phyloP scores from a whole-genome alignment of 2,888 invertebrate genomes.

The Polymixis lichenea region DNA sequence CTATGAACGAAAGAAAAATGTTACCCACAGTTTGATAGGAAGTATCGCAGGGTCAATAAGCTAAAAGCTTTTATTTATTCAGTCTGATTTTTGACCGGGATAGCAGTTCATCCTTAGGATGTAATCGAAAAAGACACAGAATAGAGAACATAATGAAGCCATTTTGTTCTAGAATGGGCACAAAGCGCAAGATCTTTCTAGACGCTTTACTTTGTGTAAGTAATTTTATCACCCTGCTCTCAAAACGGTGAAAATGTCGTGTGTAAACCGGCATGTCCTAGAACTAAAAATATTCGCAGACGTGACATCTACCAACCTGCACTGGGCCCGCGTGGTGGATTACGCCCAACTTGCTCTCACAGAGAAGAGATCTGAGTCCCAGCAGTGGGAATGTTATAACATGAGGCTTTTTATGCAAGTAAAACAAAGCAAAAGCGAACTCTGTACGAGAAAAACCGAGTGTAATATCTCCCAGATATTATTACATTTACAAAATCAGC shows the following conservation, averaged over 20 bases:
- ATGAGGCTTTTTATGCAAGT: too few species aligned
- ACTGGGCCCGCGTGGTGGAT: too few species aligned
- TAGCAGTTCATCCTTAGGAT: background rate
- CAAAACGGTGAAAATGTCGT: too few species aligned
- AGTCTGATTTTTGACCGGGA: background rate
- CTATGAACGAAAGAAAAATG: background rate
- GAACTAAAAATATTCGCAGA: too few species aligned
- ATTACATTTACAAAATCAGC: slow-evolving; percentile 49
- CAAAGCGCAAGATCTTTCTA: background rate
- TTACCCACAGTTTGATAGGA: background rate
- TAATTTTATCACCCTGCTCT: too few species aligned
- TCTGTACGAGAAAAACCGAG: background rate
- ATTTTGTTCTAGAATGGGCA: background rate
- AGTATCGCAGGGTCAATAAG: background rate
- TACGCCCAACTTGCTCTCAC: too few species aligned
- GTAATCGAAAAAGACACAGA: background rate
- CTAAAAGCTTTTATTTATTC: background rate
- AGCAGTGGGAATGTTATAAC: too few species aligned
- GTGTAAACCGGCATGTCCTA: too few species aligned
- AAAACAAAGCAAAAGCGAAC: background rate
- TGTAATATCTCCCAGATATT: slow-evolving; percentile 22
- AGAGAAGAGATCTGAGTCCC: too few species aligned
- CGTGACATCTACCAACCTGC: too few species aligned
- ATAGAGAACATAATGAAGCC: too few species aligned
- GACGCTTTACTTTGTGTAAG: too few species aligned